These are phyloP conservation scores for Sebastes kiyomatsui DNA, from an alignment of 2,797 vertebrate genomes.

Conservation along the genomic window DNA sequence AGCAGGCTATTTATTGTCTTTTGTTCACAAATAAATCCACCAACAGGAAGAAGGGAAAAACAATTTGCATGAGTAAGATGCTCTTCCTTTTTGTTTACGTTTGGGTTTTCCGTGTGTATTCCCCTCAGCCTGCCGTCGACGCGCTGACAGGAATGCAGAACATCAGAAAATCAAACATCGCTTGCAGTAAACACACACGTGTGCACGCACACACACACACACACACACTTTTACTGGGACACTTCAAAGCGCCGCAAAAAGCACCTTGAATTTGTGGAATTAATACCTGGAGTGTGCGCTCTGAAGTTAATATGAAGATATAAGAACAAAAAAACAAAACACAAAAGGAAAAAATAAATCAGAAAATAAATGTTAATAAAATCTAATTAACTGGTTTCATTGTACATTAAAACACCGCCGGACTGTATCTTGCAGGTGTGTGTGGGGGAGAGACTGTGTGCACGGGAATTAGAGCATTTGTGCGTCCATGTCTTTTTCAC, in stretches of 20 bases:
- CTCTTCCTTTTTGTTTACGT: slow-evolving; percentile 49
- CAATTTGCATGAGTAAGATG: slow-evolving; percentile 78
- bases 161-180: slow-evolving; percentile 40
- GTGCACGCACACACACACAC: background rate
- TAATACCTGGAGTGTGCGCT: slow-evolving; percentile 31
- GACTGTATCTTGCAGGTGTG: background rate
- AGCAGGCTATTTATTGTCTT: slow-evolving; percentile 85
- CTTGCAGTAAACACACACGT: slow-evolving; percentile 23
- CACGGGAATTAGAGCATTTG: background rate
- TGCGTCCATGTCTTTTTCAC: background rate
- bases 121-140: slow-evolving; percentile 37
- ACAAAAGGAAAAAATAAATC: background rate
- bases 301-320: slow-evolving; percentile 28
- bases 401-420: background rate
- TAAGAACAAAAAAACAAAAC: slow-evolving; percentile 24
- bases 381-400: slow-evolving; percentile 12
- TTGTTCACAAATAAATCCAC: slow-evolving; percentile 78
- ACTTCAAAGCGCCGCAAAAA: slow-evolving; percentile 28
- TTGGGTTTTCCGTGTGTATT: slow-evolving; percentile 50
- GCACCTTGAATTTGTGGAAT: slow-evolving; percentile 25
- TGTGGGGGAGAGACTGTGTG: background rate
- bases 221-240: slow-evolving; percentile 11
- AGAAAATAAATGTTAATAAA: background rate
- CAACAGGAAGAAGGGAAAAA: slow-evolving; percentile 68
- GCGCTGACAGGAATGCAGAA: slow-evolving; percentile 52